Conservation (phyloP, 23 tunicate species). For the Phallusia fumigata region DNA sequence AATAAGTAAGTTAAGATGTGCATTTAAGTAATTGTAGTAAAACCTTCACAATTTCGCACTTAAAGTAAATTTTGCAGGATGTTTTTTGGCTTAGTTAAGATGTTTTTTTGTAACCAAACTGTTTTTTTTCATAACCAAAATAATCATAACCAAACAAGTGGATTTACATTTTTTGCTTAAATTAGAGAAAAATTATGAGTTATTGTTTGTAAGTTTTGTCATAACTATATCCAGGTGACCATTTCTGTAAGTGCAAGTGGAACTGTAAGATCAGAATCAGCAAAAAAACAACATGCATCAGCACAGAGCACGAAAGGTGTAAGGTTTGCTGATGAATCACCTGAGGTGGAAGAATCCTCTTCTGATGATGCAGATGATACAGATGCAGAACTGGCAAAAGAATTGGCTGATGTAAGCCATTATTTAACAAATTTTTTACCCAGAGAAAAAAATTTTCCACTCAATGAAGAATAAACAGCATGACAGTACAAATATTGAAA, state of each 20-base stretch:
- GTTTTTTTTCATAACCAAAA: neutral
- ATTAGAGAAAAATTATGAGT: neutral
- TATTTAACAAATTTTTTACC: no score
- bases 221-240: neutral
- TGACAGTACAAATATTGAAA: no score
- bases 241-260: conserved; percentile 15
- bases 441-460: no score
- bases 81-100: no score
- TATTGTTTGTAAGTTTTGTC: neutral
- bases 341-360: neutral
- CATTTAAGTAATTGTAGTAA: no score
- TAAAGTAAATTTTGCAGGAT: no score
- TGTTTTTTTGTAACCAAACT: no score
- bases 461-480: no score
- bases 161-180: neutral
- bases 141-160: neutral
- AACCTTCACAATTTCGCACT: no score
- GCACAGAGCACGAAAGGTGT: conserved; percentile 13
- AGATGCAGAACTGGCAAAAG: conserved; percentile 4
- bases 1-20: no score
- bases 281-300: neutral
- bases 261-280: conserved; percentile 2
- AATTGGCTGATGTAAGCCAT: neutral
- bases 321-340: conserved; percentile 27
- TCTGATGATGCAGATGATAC: neutral